Conservation (phyloP, 2,113 vertebrate species). For the Motacilla tschutschensis region DNA sequence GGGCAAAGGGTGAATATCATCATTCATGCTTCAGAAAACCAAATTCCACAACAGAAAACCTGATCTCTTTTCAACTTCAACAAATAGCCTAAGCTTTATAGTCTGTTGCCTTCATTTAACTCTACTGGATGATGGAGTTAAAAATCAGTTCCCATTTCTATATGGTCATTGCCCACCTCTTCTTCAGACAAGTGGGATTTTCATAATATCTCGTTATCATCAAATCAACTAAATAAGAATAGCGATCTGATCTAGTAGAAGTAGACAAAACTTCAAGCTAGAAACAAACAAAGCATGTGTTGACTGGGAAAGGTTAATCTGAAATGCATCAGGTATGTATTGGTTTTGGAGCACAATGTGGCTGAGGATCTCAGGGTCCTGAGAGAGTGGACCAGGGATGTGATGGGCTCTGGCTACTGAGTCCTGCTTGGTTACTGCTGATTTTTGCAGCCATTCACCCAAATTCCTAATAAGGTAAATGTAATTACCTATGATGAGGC, state of each 20-base stretch:
- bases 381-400: not conserved
- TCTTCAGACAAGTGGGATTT: not conserved
- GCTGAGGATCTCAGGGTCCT: not conserved
- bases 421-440: not conserved
- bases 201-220: not conserved
- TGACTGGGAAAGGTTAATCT: not conserved
- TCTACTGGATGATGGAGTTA: not conserved
- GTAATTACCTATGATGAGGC: not conserved
- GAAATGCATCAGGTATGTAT: accelerated
- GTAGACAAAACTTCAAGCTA: not conserved
- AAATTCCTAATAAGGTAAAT: not conserved
- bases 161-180: not conserved
- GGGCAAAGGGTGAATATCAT: not conserved
- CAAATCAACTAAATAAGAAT: not conserved
- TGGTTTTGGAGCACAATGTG: not conserved
- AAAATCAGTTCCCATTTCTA: not conserved
- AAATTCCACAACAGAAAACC: not conserved
- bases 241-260: not conserved
- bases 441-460: not conserved
- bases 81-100: not conserved
- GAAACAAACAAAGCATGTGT: not conserved
- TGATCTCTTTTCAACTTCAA: not conserved
- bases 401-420: not conserved
- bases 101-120: not conserved
- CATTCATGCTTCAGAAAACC: not conserved